A percentile compares a stretch with the other conserved stretches of the same genome.
phyloP scores from a whole-genome alignment of 2,113 vertebrate genomes.

The Lepidothrix coronata region DNA sequence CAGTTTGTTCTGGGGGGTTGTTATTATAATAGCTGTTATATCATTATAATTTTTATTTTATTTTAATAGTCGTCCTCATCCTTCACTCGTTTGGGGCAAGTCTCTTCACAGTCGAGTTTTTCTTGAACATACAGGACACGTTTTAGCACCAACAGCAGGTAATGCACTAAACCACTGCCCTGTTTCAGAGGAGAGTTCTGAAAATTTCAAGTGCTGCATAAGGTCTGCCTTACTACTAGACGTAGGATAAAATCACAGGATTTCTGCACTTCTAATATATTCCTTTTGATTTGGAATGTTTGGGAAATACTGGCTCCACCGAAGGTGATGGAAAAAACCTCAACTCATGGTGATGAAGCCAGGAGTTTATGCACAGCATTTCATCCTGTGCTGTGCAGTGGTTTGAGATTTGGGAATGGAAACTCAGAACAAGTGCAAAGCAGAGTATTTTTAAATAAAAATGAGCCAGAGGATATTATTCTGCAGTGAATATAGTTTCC shows the following conservation, averaged over 20 bases:
- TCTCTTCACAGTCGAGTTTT: fast-evolving
- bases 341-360: not conserved
- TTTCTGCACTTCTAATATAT: not conserved
- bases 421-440: not conserved
- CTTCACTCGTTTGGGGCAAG: not conserved
- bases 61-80: not conserved
- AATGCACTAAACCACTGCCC: not conserved
- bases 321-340: not conserved
- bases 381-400: not conserved
- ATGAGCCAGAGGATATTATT: not conserved
- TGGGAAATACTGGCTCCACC: not conserved
- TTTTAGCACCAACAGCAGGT: not conserved
- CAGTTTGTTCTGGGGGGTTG: not conserved
- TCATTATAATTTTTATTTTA: not conserved
- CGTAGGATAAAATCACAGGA: not conserved
- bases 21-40: not conserved
- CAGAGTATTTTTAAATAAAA: not conserved
- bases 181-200: not conserved
- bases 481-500: not conserved
- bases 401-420: not conserved
- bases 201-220: not conserved
- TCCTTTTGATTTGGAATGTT: not conserved
- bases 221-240: not conserved
- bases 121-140: not conserved
- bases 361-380: not conserved